These are phyloP conservation scores for Odontomachus brunneus DNA, from an alignment of 1,140 invertebrate species.

Conservation along the genomic window DNA sequence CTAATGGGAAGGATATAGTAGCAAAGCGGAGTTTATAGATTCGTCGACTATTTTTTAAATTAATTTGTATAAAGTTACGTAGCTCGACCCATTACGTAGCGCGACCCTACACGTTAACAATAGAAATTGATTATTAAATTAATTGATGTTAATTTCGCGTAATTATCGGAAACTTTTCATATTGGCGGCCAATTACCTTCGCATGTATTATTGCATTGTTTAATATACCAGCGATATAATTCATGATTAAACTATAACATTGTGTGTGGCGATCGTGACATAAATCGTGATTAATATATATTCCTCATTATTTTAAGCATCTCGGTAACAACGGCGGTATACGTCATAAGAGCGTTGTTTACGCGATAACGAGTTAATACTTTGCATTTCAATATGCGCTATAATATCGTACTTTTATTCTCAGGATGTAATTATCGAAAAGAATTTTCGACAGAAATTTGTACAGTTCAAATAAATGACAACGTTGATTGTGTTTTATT, in stretches of 20 bases:
- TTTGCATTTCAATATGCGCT: constrained; percentile 1
- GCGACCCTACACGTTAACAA: constrained; percentile 2
- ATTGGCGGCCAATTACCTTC: background rate
- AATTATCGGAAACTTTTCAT: constrained; percentile 15
- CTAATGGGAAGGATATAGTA: background rate
- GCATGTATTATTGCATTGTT: constrained; percentile 1
- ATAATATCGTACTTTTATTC: background rate
- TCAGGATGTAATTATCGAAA: background rate
- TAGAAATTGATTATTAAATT: constrained; percentile 3
- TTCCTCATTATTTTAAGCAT: background rate
- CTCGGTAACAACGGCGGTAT: background rate
- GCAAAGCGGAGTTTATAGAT: background rate
- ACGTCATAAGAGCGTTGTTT: background rate
- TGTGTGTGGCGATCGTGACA: background rate
- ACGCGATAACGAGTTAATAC: constrained; percentile 5
- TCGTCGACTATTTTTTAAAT: background rate
- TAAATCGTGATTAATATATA: constrained; percentile 4
- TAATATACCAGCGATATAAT: background rate
- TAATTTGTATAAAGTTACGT: background rate
- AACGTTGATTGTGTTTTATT: no score
- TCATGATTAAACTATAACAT: constrained; percentile 8
- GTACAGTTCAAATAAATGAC: no score
- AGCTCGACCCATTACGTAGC: background rate
- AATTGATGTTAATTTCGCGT: constrained; percentile 17
- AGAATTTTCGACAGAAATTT: background rate